Evolutionary conservation across 2,113 vertebrate species (phyloP).

Genomic region (Prolemur simus): DNA sequence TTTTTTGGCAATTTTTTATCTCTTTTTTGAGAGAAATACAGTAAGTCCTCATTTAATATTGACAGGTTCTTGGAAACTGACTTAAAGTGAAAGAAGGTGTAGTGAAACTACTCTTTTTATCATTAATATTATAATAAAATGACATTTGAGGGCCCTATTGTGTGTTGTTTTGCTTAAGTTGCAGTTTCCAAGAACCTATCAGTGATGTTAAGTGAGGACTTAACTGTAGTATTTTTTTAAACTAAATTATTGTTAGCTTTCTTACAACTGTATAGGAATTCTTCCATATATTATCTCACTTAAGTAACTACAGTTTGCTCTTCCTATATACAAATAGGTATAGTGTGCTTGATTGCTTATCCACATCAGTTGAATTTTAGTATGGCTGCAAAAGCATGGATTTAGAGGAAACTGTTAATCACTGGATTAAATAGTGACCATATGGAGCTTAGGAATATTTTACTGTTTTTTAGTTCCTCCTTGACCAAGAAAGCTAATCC

Average conservation of each 20-base stretch:
- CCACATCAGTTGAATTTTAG: neutral
- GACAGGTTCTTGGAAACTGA: too few relatives aligned
- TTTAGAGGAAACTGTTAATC: neutral
- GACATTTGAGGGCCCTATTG: neutral
- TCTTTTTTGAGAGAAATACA: neutral
- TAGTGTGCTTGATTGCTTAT: neutral
- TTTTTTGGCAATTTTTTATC: neutral
- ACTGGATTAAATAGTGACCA: neutral
- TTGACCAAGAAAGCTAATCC: neutral
- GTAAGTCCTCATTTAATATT: too few relatives aligned
- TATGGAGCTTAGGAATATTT: neutral
- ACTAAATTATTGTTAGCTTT: neutral
- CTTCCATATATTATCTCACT: neutral
- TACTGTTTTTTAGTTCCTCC: slow-evolving; percentile 1
- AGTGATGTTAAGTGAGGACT: neutral
- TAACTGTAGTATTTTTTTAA: neutral
- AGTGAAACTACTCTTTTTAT: neutral
- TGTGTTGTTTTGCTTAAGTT: neutral
- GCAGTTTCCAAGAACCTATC: neutral
- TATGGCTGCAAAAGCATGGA: neutral
- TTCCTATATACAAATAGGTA: neutral
- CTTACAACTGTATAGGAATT: neutral
- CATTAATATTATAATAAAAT: neutral
- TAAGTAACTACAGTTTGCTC: neutral
- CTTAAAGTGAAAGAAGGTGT: neutral